Conservation (phyloP, 2,888 invertebrate species). For the Drosophila quinaria region DNA sequence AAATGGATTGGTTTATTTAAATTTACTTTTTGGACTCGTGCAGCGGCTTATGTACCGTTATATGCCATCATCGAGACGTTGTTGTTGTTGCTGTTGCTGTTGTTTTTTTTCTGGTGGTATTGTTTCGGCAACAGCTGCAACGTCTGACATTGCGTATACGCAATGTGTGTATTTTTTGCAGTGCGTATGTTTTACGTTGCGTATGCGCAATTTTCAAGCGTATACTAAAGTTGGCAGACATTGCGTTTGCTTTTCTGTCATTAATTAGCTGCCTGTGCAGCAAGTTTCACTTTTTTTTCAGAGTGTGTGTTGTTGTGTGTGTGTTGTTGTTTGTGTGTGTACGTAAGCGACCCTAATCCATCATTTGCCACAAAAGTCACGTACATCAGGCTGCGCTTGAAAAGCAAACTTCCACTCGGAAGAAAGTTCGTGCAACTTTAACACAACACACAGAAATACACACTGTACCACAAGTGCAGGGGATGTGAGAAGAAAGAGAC, state of each 20-base stretch:
- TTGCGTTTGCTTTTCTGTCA: slow-evolving; percentile 43
- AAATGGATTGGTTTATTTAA: slow-evolving; percentile 80
- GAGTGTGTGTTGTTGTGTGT: neutral
- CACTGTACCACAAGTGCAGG: neutral
- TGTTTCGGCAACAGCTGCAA: slow-evolving; percentile 52
- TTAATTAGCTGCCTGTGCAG: slow-evolving; percentile 61
- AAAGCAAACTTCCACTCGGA: slow-evolving; percentile 69
- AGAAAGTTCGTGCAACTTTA: slow-evolving; percentile 59
- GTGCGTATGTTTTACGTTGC: slow-evolving; percentile 28
- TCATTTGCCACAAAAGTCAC: slow-evolving; percentile 78
- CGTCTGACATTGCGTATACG: slow-evolving; percentile 51
- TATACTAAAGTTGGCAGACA: slow-evolving; percentile 9
- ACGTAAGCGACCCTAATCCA: slow-evolving; percentile 65
- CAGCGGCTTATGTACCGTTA: slow-evolving; percentile 43
- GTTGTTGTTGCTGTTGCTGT: slow-evolving; percentile 1
- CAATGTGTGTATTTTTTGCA: slow-evolving; percentile 14
- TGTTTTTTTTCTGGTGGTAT: slow-evolving; percentile 8
- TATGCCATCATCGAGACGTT: slow-evolving; percentile 23
- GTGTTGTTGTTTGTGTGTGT: neutral
- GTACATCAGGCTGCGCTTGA: slow-evolving; percentile 62
- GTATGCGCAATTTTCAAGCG: slow-evolving; percentile 42
- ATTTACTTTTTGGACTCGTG: slow-evolving; percentile 49
- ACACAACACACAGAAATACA: slow-evolving; percentile 23
- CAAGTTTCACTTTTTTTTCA: slow-evolving; percentile 74
- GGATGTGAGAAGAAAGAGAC: neutral